Evolutionary conservation across 2,888 invertebrate species (phyloP), one percentile per base, ranked within the genome.

Genomic region (Tetragonula carbonaria): DNA sequence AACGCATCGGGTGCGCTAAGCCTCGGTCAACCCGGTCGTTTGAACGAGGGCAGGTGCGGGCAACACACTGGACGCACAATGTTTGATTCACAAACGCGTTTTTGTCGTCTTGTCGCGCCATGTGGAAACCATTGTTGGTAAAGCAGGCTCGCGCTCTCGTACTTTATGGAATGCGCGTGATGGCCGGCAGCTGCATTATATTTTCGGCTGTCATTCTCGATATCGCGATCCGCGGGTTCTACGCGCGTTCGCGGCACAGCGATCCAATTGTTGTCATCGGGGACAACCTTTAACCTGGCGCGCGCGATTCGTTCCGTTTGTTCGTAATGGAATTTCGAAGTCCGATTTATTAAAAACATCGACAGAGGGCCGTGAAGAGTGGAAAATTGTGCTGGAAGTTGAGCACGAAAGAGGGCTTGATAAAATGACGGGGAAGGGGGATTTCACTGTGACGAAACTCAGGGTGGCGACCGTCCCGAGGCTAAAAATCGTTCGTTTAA

Each of bases 51-150:
- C 23, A 16, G 63, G 38, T 72, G 66, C 14, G 65, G 62, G 33
- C 33, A 53, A 63, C 73, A 68, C 57, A 65, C 51, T 14, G 55
- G 38, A 57, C 50, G 78, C 82, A 71, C 77, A 77, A 85, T 85
- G 80, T 86, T 80, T 82, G 85, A 85, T 86, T 86, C 86, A 82
- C 82, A 78, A 85, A 78, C 65, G 65, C 74, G 74, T 83, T 86
- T 86, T 80, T 86, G 75, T 78, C 71, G 71, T 78, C 86, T 83
- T 86, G 78, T 78, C 78, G 82, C 57, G 50, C 23, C 45, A 38
- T 28, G 71, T 33, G 66, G 21, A 68, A n/a, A 68, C 80, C 78
- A 85, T 85, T 85, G 85, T 85, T 85, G 78, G 75, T 33, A 62
- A 84, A 80, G 65, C 85, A 75, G 73, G 82, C 67, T 73, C 57